Evolutionary conservation across 2,113 vertebrate genomes (phyloP).

Genomic region (Aegithalos caudatus): DNA sequence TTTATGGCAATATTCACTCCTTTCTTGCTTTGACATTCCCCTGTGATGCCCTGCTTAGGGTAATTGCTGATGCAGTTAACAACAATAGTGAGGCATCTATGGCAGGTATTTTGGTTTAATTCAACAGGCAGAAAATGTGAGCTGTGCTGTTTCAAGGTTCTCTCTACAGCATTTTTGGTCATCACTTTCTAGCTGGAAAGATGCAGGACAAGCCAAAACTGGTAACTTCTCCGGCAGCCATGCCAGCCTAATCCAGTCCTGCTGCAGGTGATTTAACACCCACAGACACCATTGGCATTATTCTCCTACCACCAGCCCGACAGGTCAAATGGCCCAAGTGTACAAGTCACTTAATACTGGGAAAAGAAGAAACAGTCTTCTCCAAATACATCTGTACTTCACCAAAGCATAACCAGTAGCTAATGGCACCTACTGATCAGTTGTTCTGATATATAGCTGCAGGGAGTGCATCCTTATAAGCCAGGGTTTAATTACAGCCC

Average conservation of each 20-base stretch:
- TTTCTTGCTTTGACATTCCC: background rate
- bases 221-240: background rate
- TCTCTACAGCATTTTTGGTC: background rate
- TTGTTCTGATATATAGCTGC: background rate
- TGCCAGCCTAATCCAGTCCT: background rate
- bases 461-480: background rate
- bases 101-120: background rate
- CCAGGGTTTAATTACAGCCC: conserved; percentile 20
- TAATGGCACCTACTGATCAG: background rate
- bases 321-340: conserved; percentile 11
- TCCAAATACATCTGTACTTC: background rate
- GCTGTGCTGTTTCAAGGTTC: background rate
- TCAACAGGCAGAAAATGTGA: background rate
- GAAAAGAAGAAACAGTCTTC: background rate
- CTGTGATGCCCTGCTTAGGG: background rate
- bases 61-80: background rate
- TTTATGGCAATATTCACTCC: background rate
- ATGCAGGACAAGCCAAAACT: background rate
- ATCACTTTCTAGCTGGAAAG: background rate
- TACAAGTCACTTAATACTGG: background rate
- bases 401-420: background rate
- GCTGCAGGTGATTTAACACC: background rate
- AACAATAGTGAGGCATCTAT: background rate
- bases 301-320: background rate
- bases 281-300: background rate